phyloP scores from a whole-genome alignment of 1,140 invertebrate species.

The Batillaria attramentaria region DNA sequence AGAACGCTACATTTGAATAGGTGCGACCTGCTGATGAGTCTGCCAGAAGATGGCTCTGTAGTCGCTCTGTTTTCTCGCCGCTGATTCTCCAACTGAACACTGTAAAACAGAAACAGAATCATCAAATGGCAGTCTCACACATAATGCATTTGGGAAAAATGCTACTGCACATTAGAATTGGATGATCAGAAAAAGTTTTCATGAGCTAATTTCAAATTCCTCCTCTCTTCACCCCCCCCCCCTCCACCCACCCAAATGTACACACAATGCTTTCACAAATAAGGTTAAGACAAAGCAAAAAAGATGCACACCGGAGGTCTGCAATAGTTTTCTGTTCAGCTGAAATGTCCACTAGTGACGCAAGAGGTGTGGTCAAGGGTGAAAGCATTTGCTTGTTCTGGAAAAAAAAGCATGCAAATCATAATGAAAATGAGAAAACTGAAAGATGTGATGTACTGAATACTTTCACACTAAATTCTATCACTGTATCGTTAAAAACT shows the following conservation, averaged over 20 bases:
- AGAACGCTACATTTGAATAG: slow-evolving; percentile 15
- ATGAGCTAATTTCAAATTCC: not conserved
- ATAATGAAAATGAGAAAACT: not conserved
- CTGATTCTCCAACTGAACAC: slow-evolving; percentile 61
- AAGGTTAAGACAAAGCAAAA: not conserved
- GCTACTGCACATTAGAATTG: not conserved
- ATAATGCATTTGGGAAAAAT: not conserved
- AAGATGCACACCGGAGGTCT: slow-evolving; percentile 54
- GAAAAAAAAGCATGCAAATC: not conserved
- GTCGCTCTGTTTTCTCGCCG: slow-evolving; percentile 58
- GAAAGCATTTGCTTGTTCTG: slow-evolving; percentile 23
- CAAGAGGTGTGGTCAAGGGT: slow-evolving; percentile 28
- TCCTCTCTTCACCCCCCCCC: not conserved
- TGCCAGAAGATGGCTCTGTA: slow-evolving; percentile 54
- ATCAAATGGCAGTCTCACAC: not conserved
- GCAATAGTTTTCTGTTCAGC: slow-evolving; percentile 58
- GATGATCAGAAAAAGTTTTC: not conserved
- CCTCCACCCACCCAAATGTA: not conserved
- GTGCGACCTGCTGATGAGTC: slow-evolving; percentile 39
- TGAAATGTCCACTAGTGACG: slow-evolving; percentile 57
- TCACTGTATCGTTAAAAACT: not conserved
- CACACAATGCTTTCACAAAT: not conserved
- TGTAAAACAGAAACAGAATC: slow-evolving; percentile 41
- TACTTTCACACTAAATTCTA: not conserved
- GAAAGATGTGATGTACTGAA: not conserved